A percentile compares a stretch with the other conserved stretches of the same genome.
These are phyloP conservation scores for Pedionomus torquatus DNA, from an alignment of 2,113 vertebrate species.

Conservation along the genomic window DNA sequence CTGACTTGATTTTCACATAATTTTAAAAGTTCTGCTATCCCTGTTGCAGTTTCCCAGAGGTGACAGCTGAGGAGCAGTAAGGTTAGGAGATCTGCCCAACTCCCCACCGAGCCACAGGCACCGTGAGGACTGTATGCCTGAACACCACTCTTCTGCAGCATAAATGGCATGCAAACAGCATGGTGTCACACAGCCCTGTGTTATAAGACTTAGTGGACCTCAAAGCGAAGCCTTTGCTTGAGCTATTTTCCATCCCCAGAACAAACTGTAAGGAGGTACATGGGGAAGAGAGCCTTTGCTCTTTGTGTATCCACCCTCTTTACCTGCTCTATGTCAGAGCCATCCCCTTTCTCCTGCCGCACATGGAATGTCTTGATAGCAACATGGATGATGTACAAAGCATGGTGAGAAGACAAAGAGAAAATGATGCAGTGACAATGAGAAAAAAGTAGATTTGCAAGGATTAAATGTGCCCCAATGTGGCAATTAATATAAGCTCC, in stretches of 20 bases:
- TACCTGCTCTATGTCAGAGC: background rate
- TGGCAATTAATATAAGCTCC: background rate
- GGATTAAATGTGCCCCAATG: background rate
- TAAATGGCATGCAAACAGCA: background rate
- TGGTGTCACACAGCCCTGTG: accelerated
- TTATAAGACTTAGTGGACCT: background rate
- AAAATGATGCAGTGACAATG: background rate
- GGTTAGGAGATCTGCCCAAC: background rate
- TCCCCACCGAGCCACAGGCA: background rate
- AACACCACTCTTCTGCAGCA: background rate
- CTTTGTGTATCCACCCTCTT: background rate
- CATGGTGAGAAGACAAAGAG: background rate
- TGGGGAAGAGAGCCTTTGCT: background rate
- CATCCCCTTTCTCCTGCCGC: background rate
- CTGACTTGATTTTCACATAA: background rate
- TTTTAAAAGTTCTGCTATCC: background rate
- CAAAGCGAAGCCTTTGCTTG: background rate
- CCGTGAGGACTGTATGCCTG: background rate
- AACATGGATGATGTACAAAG: background rate
- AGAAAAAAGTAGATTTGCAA: background rate
- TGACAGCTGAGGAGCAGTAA: background rate
- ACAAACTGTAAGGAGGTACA: accelerated
- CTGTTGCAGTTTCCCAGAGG: background rate
- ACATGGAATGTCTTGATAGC: background rate
- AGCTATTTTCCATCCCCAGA: background rate